Percentiles rank a stretch among this genome's conserved stretches.
phyloP scores from a whole-genome alignment of 2,113 vertebrate species.

The Diglossa brunneiventris region DNA sequence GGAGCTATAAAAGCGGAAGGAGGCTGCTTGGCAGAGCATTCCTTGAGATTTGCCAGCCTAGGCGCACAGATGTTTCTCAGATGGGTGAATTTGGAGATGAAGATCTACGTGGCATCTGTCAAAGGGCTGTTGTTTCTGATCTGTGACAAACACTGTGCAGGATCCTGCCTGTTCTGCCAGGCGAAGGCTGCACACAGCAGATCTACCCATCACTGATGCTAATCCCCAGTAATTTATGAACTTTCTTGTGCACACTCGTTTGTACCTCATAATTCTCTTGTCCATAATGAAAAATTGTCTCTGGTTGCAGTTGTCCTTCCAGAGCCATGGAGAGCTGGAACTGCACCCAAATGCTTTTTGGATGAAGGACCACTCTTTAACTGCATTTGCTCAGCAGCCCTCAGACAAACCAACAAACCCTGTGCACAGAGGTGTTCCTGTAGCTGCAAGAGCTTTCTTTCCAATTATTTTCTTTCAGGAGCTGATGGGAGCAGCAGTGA shows the following conservation, averaged over 20 bases:
- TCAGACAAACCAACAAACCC: accelerated
- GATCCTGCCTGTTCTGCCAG: conserved; percentile 46
- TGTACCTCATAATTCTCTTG: conserved; percentile 64
- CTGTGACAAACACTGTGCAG: conserved; percentile 85
- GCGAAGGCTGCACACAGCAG: conserved; percentile 25
- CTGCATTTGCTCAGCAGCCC: background rate
- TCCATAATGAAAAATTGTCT: conserved; percentile 57
- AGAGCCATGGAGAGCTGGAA: background rate
- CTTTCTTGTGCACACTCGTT: conserved; percentile 43
- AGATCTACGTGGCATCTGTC: conserved; percentile 84
- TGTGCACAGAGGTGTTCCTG: background rate
- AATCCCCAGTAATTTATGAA: conserved; percentile 45
- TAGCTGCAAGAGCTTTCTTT: background rate
- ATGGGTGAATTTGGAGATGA: conserved; percentile 79
- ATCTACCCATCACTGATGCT: conserved; percentile 27
- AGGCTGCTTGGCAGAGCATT: conserved; percentile 29
- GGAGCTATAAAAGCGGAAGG: conserved; percentile 56
- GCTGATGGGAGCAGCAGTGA: background rate
- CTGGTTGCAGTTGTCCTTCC: background rate
- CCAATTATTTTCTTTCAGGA: background rate
- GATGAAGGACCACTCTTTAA: background rate
- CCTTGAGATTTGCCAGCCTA: conserved; percentile 76
- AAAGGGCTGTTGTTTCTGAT: conserved; percentile 78
- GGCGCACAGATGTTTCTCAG: conserved; percentile 86
- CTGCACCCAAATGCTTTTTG: background rate